Base-by-base conservation (phyloP, 1,140 invertebrate species). In the Sinella curviseta region DNA sequence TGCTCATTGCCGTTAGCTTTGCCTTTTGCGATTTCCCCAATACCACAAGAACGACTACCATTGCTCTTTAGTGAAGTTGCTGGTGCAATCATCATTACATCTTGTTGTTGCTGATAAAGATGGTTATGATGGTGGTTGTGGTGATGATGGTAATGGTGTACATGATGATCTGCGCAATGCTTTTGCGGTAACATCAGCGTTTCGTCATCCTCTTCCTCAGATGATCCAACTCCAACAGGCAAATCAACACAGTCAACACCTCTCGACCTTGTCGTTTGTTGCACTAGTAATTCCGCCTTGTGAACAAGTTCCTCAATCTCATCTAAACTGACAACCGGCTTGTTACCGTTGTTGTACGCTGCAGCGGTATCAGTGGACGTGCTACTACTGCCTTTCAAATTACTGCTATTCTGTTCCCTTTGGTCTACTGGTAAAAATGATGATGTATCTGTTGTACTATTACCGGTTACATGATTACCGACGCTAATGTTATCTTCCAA, bases 221-320 rank as follows among this genome's bases (percentile, higher is more conserved):
- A 80, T 31, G 76, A 74, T 4, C 8, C 78, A 76, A 77, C 34
- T 80, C n/a, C 60, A 34, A 73, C 34, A 20, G 74, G 55, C 31
- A 80, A 57, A 55, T 78, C 48, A 16, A 78, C 81, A 60, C 77
- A 35, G 16, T 80, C 81, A 1, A 76, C 76, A 55, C 70, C 39
- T 31, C 74, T 81, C 54, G 78, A 77, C 65, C 79, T 78, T 39
- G 60, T 33, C 65, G 65, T 70, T 70, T 70, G 26, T 54, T 83
- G 60, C n/a, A 81, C 78, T 54, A 84, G 48, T 14, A 76, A 57
- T 67, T 84, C 83, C 12, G 81, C 83, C 14, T 82, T 81, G 20
- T 82, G 78, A 35, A 84, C 83, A 31, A 84, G 54, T 48, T 82
- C 81, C 24, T 81, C 81, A 54, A 82, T 82, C 77, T 82, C 83